These are phyloP conservation scores for Pseudochirops corinnae DNA, from an alignment of 2,797 vertebrate genomes.

Conservation along the genomic window DNA sequence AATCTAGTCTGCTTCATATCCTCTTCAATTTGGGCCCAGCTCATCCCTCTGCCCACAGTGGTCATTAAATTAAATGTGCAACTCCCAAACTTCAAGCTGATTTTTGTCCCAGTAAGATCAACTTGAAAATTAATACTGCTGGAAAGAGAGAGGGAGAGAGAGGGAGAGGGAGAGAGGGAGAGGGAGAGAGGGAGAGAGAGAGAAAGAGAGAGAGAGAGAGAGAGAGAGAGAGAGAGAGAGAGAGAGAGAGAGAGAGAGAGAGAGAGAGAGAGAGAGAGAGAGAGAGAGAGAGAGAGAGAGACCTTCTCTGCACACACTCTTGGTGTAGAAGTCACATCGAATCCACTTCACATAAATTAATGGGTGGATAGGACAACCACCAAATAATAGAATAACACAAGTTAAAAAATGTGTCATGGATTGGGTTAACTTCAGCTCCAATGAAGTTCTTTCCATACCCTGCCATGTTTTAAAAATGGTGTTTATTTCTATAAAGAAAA, in stretches of 20 bases:
- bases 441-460: neutral
- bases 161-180: neutral
- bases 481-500: conserved; percentile 19
- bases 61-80: neutral
- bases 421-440: conserved; percentile 40
- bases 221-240: neutral
- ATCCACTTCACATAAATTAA: neutral
- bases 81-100: conserved; percentile 31
- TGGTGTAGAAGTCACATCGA: conserved; percentile 43
- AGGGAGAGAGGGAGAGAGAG: too few species aligned
- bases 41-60: neutral
- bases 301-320: conserved; percentile 31
- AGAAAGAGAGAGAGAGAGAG: too few species aligned
- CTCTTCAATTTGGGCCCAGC: neutral
- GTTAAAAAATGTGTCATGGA: conserved; percentile 27
- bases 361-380: neutral
- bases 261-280: too few species aligned
- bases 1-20: neutral
- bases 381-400: neutral
- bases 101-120: conserved; percentile 17
- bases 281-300: neutral
- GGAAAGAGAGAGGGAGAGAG: neutral
- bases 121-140: conserved; percentile 46
- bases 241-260: neutral
- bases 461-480: conserved; percentile 31